phyloP scores from a whole-genome alignment of 2,888 invertebrate genomes.

The Argyresthia albistria region DNA sequence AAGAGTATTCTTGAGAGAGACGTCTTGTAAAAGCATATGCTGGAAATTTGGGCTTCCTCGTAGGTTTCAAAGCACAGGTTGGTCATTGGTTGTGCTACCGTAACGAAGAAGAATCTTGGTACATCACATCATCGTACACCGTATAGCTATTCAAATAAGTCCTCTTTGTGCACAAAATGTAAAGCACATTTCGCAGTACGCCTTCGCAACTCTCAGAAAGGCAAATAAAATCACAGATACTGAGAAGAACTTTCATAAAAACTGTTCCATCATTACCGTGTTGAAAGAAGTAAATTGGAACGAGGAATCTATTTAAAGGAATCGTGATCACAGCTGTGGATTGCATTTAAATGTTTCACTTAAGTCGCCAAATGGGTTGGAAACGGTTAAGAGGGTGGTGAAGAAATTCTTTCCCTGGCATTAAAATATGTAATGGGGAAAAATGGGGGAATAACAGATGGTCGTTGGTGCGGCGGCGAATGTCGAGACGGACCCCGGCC shows the following conservation, averaged over 20 bases:
- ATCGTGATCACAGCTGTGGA: conserved; percentile 32
- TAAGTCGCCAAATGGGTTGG: conserved; percentile 51
- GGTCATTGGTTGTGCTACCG: too few species aligned
- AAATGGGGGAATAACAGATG: conserved; percentile 52
- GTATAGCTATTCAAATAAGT: neutral
- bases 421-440: conserved; percentile 65
- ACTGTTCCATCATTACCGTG: conserved; percentile 13
- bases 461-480: conserved; percentile 24
- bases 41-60: too few species aligned
- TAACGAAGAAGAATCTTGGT: too few species aligned
- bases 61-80: too few species aligned
- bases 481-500: conserved; percentile 42
- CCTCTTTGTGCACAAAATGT: neutral
- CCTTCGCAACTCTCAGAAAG: too few species aligned
- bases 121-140: too few species aligned
- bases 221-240: neutral
- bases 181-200: neutral
- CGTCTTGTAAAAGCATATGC: too few species aligned
- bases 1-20: too few species aligned
- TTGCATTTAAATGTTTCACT: conserved; percentile 57
- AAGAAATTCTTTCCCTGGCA: conserved; percentile 41
- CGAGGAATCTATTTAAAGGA: conserved; percentile 12
- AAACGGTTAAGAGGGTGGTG: conserved; percentile 45
- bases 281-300: conserved; percentile 16
- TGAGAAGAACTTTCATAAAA: neutral